These are phyloP conservation scores for Drosophila nigricruria DNA, from an alignment of 2,888 invertebrate species.

Conservation along the genomic window DNA sequence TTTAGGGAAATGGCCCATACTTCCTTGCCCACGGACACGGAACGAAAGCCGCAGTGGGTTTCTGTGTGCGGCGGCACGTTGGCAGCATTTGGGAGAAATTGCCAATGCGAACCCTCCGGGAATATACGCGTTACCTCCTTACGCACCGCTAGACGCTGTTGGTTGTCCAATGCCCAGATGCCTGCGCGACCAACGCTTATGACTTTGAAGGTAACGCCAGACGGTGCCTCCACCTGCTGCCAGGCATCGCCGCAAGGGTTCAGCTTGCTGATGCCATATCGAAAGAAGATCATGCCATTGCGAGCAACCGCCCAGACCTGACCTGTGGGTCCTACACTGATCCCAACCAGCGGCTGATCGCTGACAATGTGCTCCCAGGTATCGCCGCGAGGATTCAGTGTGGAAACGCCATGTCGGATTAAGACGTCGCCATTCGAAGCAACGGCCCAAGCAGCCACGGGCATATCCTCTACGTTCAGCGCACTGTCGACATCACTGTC, in stretches of 20 bases:
- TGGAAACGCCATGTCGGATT: constrained; percentile 91
- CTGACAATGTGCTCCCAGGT: constrained; percentile 87
- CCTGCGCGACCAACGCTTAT: constrained; percentile 90
- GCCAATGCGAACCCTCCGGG: constrained; percentile 95
- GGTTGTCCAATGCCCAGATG: constrained; percentile 93
- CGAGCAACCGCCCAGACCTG: constrained; percentile 94
- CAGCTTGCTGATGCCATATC: constrained; percentile 90
- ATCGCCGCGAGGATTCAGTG: constrained; percentile 90
- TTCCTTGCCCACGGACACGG: constrained; percentile 90
- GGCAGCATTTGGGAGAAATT: constrained; percentile 88
- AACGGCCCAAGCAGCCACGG: constrained; percentile 92
- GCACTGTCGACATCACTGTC: constrained; percentile 83
- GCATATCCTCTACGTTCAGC: constrained; percentile 69
- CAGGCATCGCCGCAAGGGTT: constrained; percentile 89
- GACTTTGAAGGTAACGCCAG: constrained; percentile 89
- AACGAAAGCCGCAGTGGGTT: constrained; percentile 87
- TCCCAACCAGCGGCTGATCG: constrained; percentile 91
- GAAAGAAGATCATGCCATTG: constrained; percentile 93
- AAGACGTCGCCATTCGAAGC: constrained; percentile 95
- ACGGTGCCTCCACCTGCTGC: constrained; percentile 92
- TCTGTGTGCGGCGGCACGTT: constrained; percentile 87
- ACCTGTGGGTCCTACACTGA: constrained; percentile 88
- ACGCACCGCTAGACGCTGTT: constrained; percentile 91
- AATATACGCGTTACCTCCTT: constrained; percentile 91
- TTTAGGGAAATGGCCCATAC: constrained; percentile 92